These are phyloP conservation scores for Ochotona curzoniae DNA, from an alignment of 2,113 vertebrate genomes.

Conservation along the genomic window DNA sequence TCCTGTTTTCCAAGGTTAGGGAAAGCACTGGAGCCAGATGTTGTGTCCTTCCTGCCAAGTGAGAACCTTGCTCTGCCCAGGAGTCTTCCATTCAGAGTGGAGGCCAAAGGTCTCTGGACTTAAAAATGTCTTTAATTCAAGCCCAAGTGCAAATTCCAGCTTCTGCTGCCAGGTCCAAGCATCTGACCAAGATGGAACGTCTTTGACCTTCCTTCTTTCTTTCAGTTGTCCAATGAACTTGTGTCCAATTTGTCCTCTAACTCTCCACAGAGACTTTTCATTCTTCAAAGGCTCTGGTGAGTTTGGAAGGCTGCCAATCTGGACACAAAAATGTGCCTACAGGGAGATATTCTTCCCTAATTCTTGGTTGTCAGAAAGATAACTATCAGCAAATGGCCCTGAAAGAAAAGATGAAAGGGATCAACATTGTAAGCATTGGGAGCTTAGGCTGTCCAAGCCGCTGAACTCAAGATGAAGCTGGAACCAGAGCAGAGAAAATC, in stretches of 20 bases:
- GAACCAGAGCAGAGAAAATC: background rate
- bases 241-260: background rate
- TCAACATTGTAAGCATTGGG: background rate
- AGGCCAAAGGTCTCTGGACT: conserved; percentile 23
- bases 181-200: background rate
- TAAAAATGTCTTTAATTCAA: conserved; percentile 49
- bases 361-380: conserved; percentile 62
- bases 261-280: background rate
- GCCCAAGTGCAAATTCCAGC: background rate
- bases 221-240: conserved; percentile 1
- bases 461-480: conserved; percentile 3
- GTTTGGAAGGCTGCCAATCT: conserved; percentile 35
- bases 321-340: conserved; percentile 44
- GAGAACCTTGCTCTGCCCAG: background rate
- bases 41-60: conserved; percentile 19
- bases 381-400: conserved; percentile 30
- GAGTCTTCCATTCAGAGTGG: background rate
- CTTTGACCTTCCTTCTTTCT: conserved; percentile 53
- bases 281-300: background rate
- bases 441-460: background rate
- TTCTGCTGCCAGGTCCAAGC: conserved; percentile 16
- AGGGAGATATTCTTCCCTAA: conserved; percentile 40
- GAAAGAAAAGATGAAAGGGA: conserved; percentile 58
- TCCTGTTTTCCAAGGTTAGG: background rate
- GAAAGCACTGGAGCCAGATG: background rate